Evolutionary conservation across 2,888 invertebrate genomes (phyloP).

Genomic region (Polietes domitor): DNA sequence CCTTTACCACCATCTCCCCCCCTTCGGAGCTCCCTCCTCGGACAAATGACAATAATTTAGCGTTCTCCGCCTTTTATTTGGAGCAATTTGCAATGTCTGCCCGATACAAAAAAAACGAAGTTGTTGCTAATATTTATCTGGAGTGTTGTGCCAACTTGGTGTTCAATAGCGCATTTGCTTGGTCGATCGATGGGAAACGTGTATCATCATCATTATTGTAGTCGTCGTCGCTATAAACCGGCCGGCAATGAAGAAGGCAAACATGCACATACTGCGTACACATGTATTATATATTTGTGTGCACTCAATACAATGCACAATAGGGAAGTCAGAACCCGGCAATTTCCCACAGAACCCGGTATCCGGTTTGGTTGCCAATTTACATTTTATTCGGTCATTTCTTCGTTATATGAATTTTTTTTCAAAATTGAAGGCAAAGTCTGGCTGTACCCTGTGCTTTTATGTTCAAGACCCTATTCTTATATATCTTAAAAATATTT

Average conservation of each 20-base stretch:
- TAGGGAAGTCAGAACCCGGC: too few species aligned
- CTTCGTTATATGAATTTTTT: too few species aligned
- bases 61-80: constrained; percentile 22
- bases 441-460: too few species aligned
- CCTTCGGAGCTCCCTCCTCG: neutral
- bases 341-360: too few species aligned
- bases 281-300: too few species aligned
- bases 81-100: constrained; percentile 31
- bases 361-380: too few species aligned
- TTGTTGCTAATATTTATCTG: neutral
- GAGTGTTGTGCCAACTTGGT: neutral
- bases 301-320: too few species aligned
- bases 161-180: neutral
- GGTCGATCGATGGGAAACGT: constrained; percentile 7
- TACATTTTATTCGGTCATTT: too few species aligned
- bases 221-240: constrained; percentile 5
- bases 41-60: constrained; percentile 36
- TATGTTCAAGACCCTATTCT: too few species aligned
- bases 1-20: neutral
- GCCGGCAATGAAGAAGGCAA: constrained; percentile 21
- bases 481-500: too few species aligned
- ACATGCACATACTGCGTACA: neutral
- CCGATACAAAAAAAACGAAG: neutral
- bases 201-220: neutral
- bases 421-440: too few species aligned